A percentile compares a stretch with the other conserved stretches of the same genome.
Conservation (phyloP, 2,888 invertebrate species). For the Polydesmus complanatus region DNA sequence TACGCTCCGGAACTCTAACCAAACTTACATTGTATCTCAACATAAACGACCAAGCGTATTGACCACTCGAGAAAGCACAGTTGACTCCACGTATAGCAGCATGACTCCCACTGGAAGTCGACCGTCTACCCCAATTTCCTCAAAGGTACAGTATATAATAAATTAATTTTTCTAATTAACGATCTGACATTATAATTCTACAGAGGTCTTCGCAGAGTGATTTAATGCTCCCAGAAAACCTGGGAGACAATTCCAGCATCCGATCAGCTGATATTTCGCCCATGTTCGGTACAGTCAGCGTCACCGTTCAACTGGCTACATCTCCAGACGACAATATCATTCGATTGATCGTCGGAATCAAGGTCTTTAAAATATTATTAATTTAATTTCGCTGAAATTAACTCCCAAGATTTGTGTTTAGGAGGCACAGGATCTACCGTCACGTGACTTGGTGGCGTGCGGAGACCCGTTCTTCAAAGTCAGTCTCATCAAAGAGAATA, state of each 20-base stretch:
- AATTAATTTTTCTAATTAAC: background rate
- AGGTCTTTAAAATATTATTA: background rate
- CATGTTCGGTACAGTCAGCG: constrained; percentile 8
- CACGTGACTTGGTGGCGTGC: constrained; percentile 5
- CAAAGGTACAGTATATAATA: constrained; percentile 5
- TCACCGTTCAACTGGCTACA: background rate
- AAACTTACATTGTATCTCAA: background rate
- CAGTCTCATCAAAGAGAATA: background rate
- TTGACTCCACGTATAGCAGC: constrained; percentile 14
- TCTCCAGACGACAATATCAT: constrained; percentile 1
- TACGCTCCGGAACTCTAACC: background rate
- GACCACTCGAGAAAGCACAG: constrained; percentile 9
- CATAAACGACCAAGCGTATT: background rate
- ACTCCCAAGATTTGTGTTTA: background rate
- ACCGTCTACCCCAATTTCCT: constrained; percentile 12
- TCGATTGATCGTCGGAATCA: constrained; percentile 2
- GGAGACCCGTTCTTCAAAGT: constrained; percentile 13
- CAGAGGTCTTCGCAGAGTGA: constrained; percentile 9
- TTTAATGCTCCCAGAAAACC: constrained; percentile 3
- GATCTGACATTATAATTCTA: background rate
- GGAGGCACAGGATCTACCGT: constrained; percentile 14
- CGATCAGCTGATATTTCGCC: constrained; percentile 13
- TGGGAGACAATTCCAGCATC: constrained; percentile 7
- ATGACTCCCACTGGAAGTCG: constrained; percentile 15
- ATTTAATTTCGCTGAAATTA: background rate